Evolutionary conservation across 2,113 vertebrate genomes (phyloP).

Genomic region (Chiloscyllium plagiosum): DNA sequence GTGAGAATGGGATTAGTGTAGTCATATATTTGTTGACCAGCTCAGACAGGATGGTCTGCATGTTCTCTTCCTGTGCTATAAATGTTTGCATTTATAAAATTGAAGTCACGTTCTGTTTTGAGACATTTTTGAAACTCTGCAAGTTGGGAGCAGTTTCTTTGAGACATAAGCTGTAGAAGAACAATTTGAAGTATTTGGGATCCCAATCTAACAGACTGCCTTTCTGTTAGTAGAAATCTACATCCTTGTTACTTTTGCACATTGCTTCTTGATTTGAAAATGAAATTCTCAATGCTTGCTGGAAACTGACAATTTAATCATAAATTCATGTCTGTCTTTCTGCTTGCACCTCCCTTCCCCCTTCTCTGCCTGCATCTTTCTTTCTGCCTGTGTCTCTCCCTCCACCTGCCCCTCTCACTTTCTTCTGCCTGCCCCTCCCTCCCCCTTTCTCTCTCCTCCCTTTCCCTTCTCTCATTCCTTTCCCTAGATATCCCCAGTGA

Average conservation of each 20-base stretch:
- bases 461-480: slow-evolving; percentile 6
- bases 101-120: neutral
- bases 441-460: neutral
- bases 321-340: neutral
- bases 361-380: neutral
- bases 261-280: neutral
- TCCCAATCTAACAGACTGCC: neutral
- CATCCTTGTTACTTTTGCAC: neutral
- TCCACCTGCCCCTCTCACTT: too few relatives aligned
- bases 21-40: too few relatives aligned
- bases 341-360: neutral
- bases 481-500: slow-evolving; percentile 82
- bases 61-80: too few relatives aligned
- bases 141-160: neutral
- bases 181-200: neutral
- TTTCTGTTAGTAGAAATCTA: neutral
- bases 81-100: neutral
- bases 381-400: neutral
- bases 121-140: neutral
- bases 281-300: neutral
- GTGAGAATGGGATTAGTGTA: too few relatives aligned
- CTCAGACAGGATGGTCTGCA: too few relatives aligned
- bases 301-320: neutral
- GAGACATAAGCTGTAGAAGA: neutral
- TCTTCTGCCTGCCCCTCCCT: neutral